Conservation (phyloP, 1,140 invertebrate genomes). For the Fopius arisanus region DNA sequence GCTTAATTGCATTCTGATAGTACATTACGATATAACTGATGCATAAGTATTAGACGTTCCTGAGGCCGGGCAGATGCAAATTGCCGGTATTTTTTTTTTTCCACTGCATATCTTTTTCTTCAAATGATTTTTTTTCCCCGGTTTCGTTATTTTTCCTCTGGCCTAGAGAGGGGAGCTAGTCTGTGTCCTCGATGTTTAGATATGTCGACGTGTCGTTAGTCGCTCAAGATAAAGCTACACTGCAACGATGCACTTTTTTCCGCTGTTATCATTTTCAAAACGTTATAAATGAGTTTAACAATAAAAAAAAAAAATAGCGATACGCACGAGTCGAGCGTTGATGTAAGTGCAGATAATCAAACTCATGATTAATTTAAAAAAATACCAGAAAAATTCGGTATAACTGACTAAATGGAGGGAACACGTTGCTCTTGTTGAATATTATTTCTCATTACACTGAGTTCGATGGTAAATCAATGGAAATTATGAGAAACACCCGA, state of each 20-base stretch:
- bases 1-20: conserved; percentile 47
- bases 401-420: too few species aligned
- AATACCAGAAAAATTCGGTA: too few species aligned
- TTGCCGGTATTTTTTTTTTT: not conserved
- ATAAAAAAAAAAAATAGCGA: not conserved
- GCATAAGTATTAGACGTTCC: conserved; percentile 1
- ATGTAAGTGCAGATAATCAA: not conserved
- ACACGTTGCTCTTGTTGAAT: too few species aligned
- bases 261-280: not conserved
- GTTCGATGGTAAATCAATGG: too few species aligned
- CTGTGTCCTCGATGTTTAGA: not conserved
- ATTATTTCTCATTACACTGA: too few species aligned
- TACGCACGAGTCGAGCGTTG: not conserved
- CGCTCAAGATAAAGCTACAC: conserved; percentile 6
- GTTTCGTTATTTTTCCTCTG: not conserved
- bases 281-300: not conserved
- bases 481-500: not conserved
- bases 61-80: not conserved
- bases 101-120: not conserved
- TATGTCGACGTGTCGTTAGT: not conserved
- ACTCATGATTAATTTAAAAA: too few species aligned
- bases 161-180: not conserved
- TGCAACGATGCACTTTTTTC: conserved; percentile 11
- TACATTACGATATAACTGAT: conserved; percentile 1
- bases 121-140: not conserved